These are phyloP conservation scores for Cordilura impudica DNA, from an alignment of 2,888 invertebrate genomes.

Conservation along the genomic window DNA sequence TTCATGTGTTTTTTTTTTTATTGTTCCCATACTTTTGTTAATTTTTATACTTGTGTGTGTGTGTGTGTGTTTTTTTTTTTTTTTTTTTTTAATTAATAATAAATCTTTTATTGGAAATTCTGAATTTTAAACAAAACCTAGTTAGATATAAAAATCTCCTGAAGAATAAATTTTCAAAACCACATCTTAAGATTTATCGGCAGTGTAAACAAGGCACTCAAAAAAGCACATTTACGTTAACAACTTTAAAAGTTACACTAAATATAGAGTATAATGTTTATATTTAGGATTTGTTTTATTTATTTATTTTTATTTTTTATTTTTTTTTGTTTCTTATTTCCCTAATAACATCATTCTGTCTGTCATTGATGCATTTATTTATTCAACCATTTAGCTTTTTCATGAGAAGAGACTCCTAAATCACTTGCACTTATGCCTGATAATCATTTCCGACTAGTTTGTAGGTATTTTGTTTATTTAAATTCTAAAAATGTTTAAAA, in stretches of 20 bases:
- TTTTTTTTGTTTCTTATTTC: not conserved
- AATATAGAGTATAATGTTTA: slow-evolving; percentile 31
- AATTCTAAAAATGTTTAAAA: not conserved
- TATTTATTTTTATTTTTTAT: not conserved
- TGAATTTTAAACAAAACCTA: no score
- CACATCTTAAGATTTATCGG: no score
- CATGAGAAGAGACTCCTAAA: slow-evolving; percentile 28
- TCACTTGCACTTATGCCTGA: slow-evolving; percentile 47
- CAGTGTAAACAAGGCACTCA: slow-evolving; percentile 7
- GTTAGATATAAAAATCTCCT: no score
- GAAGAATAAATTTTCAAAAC: no score
- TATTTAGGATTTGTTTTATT: slow-evolving; percentile 36
- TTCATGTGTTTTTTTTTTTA: no score
- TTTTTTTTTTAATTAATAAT: no score
- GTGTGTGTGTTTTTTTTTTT: no score
- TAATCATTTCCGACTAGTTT: slow-evolving; percentile 42
- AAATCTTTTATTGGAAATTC: no score
- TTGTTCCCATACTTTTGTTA: no score
- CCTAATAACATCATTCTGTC: slow-evolving; percentile 48
- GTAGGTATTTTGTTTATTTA: not conserved
- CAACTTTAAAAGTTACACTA: slow-evolving; percentile 19
- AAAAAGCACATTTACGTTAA: slow-evolving; percentile 29
- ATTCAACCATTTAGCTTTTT: slow-evolving; percentile 19
- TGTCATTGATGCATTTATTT: slow-evolving; percentile 20
- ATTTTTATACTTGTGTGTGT: no score